Percentiles rank a stretch among this genome's conserved stretches.
Evolutionary conservation across 2,113 vertebrate species (phyloP).

Genomic region (Otocyon megalotis): DNA sequence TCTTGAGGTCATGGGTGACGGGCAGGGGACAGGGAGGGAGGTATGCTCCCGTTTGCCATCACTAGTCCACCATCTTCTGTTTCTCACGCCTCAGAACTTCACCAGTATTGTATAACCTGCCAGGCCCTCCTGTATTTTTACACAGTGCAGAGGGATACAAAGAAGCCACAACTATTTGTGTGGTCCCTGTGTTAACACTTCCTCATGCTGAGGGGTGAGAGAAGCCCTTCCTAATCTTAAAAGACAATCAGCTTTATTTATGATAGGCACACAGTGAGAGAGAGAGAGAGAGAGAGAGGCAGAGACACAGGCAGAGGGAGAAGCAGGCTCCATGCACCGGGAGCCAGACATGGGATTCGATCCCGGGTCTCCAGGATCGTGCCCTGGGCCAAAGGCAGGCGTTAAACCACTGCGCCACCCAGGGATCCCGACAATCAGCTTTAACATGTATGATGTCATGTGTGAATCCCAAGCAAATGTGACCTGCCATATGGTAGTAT

Average conservation of each 20-base stretch:
- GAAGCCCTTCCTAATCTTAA: conserved; percentile 33
- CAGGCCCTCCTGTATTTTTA: neutral
- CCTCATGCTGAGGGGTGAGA: neutral
- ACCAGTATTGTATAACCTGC: neutral
- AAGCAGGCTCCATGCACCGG: no score
- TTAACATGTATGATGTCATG: neutral
- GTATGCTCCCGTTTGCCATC: fast-evolving
- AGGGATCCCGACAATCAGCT: neutral
- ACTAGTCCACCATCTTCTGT: neutral
- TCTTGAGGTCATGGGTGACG: neutral
- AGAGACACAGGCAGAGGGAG: no score
- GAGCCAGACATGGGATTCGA: no score
- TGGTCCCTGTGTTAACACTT: neutral
- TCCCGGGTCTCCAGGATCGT: no score
- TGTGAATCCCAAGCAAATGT: neutral
- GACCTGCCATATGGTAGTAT: neutral
- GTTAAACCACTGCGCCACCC: no score
- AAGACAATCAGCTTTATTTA: neutral
- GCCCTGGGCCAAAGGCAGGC: no score
- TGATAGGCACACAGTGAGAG: no score
- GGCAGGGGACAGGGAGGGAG: neutral
- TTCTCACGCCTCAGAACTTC: neutral
- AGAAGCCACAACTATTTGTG: neutral
- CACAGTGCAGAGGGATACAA: neutral
- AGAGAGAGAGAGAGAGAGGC: no score